Evolutionary conservation across 2,797 vertebrate genomes (phyloP).

Genomic region (Naso thynnoides): DNA sequence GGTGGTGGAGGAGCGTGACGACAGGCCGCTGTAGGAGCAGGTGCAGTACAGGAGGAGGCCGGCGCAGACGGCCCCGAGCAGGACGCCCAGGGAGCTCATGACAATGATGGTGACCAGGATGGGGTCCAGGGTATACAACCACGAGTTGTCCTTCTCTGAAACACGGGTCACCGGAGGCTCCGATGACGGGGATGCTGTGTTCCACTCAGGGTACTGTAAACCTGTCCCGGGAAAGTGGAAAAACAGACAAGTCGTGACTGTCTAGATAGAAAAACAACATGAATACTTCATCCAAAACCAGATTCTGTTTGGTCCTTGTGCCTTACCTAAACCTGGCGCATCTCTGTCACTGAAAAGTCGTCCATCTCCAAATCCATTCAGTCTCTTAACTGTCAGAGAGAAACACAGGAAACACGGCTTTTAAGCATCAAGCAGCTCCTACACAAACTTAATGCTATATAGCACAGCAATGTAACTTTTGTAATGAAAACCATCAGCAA

Average conservation of each 20-base stretch:
- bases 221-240: slow-evolving; percentile 69
- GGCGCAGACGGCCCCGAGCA: slow-evolving; percentile 94
- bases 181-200: slow-evolving; percentile 86
- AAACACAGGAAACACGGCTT: slow-evolving; percentile 52
- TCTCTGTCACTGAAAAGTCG: slow-evolving; percentile 77
- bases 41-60: slow-evolving; percentile 98
- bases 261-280: background rate
- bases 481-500: background rate
- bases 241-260: background rate
- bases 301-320: too few relatives aligned
- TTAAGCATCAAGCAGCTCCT: slow-evolving; percentile 25
- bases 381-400: slow-evolving; percentile 76
- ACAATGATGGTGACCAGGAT: slow-evolving; percentile 99
- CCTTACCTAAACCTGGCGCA: slow-evolving; percentile 75
- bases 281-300: too few relatives aligned
- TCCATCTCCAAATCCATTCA: slow-evolving; percentile 75
- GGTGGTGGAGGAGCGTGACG: slow-evolving; percentile 95
- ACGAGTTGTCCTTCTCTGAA: slow-evolving; percentile 93
- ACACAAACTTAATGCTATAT: background rate
- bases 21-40: slow-evolving; percentile 94
- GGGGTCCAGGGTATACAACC: slow-evolving; percentile 96
- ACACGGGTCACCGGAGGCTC: slow-evolving; percentile 87
- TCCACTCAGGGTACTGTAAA: slow-evolving; percentile 85
- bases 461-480: background rate
- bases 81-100: slow-evolving; percentile 96